Evolutionary conservation across 2,888 invertebrate genomes (phyloP).

Genomic region (Hydroisotoma schaefferi): DNA sequence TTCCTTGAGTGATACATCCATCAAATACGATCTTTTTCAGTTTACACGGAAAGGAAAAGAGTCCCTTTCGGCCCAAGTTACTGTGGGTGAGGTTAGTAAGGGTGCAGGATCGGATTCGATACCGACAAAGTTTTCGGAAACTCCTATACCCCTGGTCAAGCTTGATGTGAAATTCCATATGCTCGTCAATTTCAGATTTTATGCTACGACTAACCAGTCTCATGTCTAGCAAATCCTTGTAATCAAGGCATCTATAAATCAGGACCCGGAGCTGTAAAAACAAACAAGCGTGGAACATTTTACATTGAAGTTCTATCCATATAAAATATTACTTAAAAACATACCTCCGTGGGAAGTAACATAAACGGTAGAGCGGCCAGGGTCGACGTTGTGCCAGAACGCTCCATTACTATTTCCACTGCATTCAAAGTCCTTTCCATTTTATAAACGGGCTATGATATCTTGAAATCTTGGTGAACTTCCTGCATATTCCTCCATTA

Average conservation of each 20-base stretch:
- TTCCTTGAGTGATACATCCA: constrained; percentile 26
- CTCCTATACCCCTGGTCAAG: constrained; percentile 34
- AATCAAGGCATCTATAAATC: constrained; percentile 26
- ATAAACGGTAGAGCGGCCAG: no score
- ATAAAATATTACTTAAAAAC: not conserved
- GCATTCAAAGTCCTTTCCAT: no score
- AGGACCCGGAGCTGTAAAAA: constrained; percentile 33
- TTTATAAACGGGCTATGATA: no score
- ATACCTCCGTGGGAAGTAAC: constrained; percentile 3
- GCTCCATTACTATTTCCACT: no score
- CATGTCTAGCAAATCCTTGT: constrained; percentile 27
- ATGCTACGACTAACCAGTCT: constrained; percentile 22
- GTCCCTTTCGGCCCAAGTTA: not conserved
- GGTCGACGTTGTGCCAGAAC: no score
- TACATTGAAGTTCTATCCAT: not conserved
- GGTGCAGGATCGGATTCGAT: constrained; percentile 30
- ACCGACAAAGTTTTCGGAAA: constrained; percentile 25
- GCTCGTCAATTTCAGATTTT: constrained; percentile 38
- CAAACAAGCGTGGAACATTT: not conserved
- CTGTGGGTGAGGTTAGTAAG: constrained; percentile 26
- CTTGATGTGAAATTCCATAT: constrained; percentile 35
- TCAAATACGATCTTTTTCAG: constrained; percentile 40
- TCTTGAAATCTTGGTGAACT: no score
- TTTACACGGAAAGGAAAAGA: constrained; percentile 25
- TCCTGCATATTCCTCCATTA: no score